Evolutionary conservation across 2,888 invertebrate genomes (phyloP).

Genomic region (Yponomeuta evonymella): DNA sequence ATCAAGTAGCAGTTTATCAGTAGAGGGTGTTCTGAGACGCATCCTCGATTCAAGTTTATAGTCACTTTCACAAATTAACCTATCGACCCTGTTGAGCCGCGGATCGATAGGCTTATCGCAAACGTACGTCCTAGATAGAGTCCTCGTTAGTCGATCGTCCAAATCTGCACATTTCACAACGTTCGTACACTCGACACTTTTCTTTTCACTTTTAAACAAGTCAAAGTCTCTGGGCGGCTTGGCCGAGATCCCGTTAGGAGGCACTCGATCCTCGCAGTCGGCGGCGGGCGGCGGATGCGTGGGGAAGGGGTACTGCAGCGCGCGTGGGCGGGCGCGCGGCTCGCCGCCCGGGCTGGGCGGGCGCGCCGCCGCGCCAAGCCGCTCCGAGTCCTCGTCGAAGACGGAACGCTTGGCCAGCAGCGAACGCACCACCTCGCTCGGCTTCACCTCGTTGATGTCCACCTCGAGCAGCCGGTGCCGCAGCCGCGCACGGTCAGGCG

Average conservation of each 20-base stretch:
- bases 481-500: slow-evolving; percentile 76
- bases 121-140: slow-evolving; percentile 3
- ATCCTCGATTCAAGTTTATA: slow-evolving; percentile 36
- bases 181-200: slow-evolving; percentile 7
- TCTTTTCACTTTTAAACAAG: slow-evolving; percentile 9
- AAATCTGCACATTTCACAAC: background rate
- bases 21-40: slow-evolving; percentile 76
- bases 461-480: slow-evolving; percentile 86
- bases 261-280: slow-evolving; percentile 14
- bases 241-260: slow-evolving; percentile 13
- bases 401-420: slow-evolving; percentile 94
- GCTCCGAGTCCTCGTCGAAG: slow-evolving; percentile 96
- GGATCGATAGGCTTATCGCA: slow-evolving; percentile 5
- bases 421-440: slow-evolving; percentile 95
- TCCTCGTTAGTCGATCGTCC: slow-evolving; percentile 10
- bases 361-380: slow-evolving; percentile 92
- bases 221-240: background rate
- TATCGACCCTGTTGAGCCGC: slow-evolving; percentile 33
- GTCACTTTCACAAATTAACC: slow-evolving; percentile 39
- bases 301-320: slow-evolving; percentile 79
- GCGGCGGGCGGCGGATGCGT: slow-evolving; percentile 17
- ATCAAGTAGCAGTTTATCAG: slow-evolving; percentile 36
- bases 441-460: slow-evolving; percentile 88
- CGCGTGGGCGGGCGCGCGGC: slow-evolving; percentile 60
- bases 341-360: slow-evolving; percentile 79